Evolutionary conservation across 2,113 vertebrate genomes (phyloP).

Genomic region (Marmota flaviventris): DNA sequence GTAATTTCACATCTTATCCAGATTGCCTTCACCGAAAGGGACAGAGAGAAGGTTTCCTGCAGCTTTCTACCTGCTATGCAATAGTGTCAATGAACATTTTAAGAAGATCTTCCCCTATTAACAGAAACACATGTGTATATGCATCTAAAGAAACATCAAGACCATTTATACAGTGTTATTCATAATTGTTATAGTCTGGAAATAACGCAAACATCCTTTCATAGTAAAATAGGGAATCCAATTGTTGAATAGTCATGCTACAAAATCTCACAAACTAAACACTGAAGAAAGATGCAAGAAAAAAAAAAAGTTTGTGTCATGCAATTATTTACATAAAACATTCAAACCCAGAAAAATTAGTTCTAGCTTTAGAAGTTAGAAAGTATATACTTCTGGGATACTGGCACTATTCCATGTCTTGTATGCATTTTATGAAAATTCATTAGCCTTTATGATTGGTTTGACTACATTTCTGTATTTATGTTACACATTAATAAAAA

Average conservation of each 20-base stretch:
- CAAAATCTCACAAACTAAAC: not conserved
- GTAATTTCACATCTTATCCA: not conserved
- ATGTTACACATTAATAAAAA: not conserved
- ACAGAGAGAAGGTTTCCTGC: not conserved
- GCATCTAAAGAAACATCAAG: not conserved
- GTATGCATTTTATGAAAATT: not conserved
- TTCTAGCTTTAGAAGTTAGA: not conserved
- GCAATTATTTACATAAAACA: not conserved
- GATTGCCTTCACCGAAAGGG: not conserved
- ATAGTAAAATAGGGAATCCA: not conserved
- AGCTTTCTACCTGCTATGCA: not conserved
- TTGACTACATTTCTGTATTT: not conserved
- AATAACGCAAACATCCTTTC: not conserved
- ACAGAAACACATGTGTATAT: not conserved
- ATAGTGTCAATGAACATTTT: not conserved
- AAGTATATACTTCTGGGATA: not conserved
- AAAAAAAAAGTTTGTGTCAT: not conserved
- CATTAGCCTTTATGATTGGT: not conserved
- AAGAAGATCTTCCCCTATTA: not conserved
- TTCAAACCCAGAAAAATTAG: not conserved
- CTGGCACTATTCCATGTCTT: not conserved
- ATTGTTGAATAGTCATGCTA: not conserved
- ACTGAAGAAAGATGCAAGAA: not conserved
- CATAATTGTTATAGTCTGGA: not conserved
- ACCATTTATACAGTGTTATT: not conserved